Conservation (phyloP, 2,113 vertebrate species). For the Etheostoma spectabile region DNA sequence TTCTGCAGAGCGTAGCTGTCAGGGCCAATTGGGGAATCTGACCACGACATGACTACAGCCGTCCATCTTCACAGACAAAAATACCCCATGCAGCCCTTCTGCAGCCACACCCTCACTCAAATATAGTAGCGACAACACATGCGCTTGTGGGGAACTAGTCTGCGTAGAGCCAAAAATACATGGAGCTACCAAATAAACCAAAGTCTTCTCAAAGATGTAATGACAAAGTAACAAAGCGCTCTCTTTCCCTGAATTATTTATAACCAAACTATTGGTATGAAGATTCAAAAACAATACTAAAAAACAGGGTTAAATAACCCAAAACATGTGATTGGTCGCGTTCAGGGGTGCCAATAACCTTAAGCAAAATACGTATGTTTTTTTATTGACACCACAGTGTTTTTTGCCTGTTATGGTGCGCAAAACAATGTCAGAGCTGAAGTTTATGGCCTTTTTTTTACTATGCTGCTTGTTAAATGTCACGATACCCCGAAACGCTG, state of each 20-base stretch:
- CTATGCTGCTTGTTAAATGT: constrained; percentile 64
- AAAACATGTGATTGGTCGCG: neutral
- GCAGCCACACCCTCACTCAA: constrained; percentile 58
- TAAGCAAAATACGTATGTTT: constrained; percentile 14
- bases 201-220: constrained; percentile 2
- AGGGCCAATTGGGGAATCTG: constrained; percentile 31
- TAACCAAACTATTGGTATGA: neutral
- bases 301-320: constrained; percentile 52
- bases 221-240: neutral
- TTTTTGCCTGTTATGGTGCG: constrained; percentile 15
- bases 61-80: constrained; percentile 60
- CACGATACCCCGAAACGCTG: constrained; percentile 54
- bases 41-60: constrained; percentile 59
- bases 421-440: constrained; percentile 38
- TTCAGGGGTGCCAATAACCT: neutral
- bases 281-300: constrained; percentile 4
- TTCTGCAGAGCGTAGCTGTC: constrained; percentile 34
- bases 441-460: constrained; percentile 61
- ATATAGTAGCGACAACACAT: constrained; percentile 55
- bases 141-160: constrained; percentile 15
- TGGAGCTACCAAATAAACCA: neutral
- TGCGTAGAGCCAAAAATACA: constrained; percentile 18
- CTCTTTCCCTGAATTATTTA: constrained; percentile 8
- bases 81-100: constrained; percentile 53
- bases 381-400: constrained; percentile 43